Evolutionary conservation across 2,113 vertebrate species (phyloP).

Genomic region (Hassar affinis): DNA sequence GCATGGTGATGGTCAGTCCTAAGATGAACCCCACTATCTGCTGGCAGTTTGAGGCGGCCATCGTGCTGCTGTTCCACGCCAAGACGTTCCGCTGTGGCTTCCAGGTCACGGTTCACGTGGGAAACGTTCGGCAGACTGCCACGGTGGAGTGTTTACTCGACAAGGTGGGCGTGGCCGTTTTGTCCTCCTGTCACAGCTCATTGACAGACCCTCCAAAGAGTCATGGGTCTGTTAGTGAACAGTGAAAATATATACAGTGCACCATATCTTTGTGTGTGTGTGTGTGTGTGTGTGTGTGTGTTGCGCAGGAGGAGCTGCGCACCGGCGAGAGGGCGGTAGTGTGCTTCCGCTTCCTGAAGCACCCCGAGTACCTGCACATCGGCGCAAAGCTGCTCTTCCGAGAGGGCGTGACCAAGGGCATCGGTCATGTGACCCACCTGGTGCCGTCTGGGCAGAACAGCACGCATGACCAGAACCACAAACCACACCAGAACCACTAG

Average conservation of each 20-base stretch:
- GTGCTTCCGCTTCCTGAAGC: constrained; percentile 91
- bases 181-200: background rate
- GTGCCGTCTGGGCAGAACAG: constrained; percentile 75
- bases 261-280: background rate
- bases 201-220: too few species aligned
- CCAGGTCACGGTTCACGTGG: constrained; percentile 93
- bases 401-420: constrained; percentile 95
- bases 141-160: constrained; percentile 88
- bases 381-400: constrained; percentile 95
- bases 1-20: constrained; percentile 96
- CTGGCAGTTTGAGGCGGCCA: constrained; percentile 91
- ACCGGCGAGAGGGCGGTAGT: constrained; percentile 93
- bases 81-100: constrained; percentile 92
- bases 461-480: constrained; percentile 50
- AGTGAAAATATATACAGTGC: background rate
- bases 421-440: constrained; percentile 89
- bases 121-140: constrained; percentile 93
- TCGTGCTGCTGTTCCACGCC: constrained; percentile 92
- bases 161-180: constrained; percentile 74
- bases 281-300: constrained; percentile 21
- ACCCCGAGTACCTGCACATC: constrained; percentile 90
- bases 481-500: constrained; percentile 61
- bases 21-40: constrained; percentile 97
- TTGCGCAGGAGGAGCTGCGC: constrained; percentile 85
- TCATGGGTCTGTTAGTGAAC: too few species aligned